Base-by-base conservation (phyloP, 30 jellyfish, hydroid and myxozoan genomes). In the Turritopsis dohrnii region DNA sequence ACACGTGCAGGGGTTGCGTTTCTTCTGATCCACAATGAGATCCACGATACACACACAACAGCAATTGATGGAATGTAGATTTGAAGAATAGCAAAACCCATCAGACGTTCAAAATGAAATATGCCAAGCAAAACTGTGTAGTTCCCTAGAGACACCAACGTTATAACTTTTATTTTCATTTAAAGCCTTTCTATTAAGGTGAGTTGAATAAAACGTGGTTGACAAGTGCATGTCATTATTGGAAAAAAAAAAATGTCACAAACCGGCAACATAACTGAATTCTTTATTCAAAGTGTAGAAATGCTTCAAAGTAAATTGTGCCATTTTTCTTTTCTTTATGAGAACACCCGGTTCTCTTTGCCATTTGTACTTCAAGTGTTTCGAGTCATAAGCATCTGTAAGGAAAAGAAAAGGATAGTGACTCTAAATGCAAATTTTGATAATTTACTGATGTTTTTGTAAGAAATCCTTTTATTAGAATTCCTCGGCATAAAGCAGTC, bases 41-140 rank as follows among this genome's bases (percentile, higher is more conserved):
- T 79, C 98, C 98, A 92, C 0, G 98, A 92, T 21, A 92, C 98
- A 69, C 76, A 52, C 5, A 92, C 98, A 65, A 92, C 80, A 21
- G 98, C 96, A 9, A 85, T 92, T 52, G 96, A 79, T 52, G 98
- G 98, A 84, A 92, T 65, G 79, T 88, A 92, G n/a, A 92, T 83
- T 52, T 81, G 96, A n/a, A 88, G 86, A 22, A 92, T 73, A 0
- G 98, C 95, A 71, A 53, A 54, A 21, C 96, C 98, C 71, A 76
- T 74, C 52, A 74, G 75, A 16, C 98, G 87, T 72, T 92, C 81
- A 90, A 92, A 88, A 13, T 86, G 82, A 85, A 92, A 92, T 1
- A 66, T 31, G 23, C 93, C 89, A 25, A 24, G 53, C 75, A 92
- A 86, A 0, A 92, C 71, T 8, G 96, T 86, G 86, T 84, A 88